Evolutionary conservation across 2,888 invertebrate genomes (phyloP).

Genomic region (Operophtera brumata): DNA sequence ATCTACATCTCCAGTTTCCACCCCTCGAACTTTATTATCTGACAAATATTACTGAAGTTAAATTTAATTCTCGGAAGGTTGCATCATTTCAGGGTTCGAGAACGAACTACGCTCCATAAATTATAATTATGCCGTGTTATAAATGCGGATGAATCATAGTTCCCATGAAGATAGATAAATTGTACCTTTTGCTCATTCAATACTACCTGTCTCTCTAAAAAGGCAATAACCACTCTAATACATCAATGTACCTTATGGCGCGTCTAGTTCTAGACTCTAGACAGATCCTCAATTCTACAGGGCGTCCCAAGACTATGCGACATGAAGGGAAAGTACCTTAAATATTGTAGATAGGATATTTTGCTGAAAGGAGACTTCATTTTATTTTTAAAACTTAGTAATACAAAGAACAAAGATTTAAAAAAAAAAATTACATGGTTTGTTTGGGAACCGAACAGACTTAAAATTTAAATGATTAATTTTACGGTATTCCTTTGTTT

Average conservation of each 20-base stretch:
- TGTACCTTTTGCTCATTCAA: neutral
- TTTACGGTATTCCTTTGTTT: no score
- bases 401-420: no score
- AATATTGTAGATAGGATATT: no score
- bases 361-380: no score
- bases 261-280: neutral
- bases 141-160: neutral
- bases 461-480: no score
- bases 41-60: neutral
- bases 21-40: neutral
- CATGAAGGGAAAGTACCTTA: no score
- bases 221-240: conserved; percentile 7
- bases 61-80: neutral
- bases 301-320: no score
- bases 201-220: conserved; percentile 7
- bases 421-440: no score
- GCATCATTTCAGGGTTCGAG: neutral
- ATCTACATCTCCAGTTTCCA: neutral
- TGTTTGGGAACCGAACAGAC: no score
- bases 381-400: no score
- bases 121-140: neutral
- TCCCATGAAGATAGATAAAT: neutral
- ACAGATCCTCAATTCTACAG: neutral
- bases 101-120: neutral
- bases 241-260: conserved; percentile 1